Evolutionary conservation across 2,888 invertebrate genomes (phyloP).

Genomic region (Neoascia interrupta): DNA sequence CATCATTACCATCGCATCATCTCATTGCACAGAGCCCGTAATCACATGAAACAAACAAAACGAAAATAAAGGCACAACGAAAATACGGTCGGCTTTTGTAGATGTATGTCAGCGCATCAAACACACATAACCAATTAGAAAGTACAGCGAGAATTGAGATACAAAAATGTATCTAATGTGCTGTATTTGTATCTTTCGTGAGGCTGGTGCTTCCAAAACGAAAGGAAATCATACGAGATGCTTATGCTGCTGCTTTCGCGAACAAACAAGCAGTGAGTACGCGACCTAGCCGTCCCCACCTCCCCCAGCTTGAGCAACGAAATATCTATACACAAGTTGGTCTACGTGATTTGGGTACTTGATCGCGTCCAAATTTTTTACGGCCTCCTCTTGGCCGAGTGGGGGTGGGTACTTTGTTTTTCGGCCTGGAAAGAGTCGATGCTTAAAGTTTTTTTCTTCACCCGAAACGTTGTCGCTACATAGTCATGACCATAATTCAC

Average conservation of each 20-base stretch:
- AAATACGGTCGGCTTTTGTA: constrained; percentile 49
- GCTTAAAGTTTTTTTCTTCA: constrained; percentile 7
- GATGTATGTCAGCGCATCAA: constrained; percentile 67
- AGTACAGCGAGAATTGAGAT: constrained; percentile 63
- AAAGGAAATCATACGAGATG: constrained; percentile 67
- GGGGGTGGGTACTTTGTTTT: background rate
- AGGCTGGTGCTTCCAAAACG: constrained; percentile 48
- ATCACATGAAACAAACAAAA: constrained; percentile 44
- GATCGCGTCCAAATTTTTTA: constrained; percentile 32
- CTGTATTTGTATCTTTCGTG: constrained; percentile 42
- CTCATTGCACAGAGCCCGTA: constrained; percentile 36
- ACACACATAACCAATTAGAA: constrained; percentile 70
- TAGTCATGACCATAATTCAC: constrained; percentile 66
- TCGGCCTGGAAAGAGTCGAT: constrained; percentile 31
- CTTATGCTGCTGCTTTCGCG: constrained; percentile 53
- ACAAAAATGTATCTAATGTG: constrained; percentile 66
- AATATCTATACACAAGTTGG: constrained; percentile 23
- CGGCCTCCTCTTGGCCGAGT: background rate
- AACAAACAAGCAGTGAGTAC: constrained; percentile 28
- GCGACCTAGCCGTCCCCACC: background rate
- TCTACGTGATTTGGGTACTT: constrained; percentile 61
- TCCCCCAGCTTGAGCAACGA: background rate
- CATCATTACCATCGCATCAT: constrained; percentile 22
- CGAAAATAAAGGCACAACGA: constrained; percentile 53
- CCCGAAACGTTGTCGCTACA: constrained; percentile 42